Evolutionary conservation across 2,113 vertebrate genomes (phyloP).

Genomic region (Brachirus orientalis): DNA sequence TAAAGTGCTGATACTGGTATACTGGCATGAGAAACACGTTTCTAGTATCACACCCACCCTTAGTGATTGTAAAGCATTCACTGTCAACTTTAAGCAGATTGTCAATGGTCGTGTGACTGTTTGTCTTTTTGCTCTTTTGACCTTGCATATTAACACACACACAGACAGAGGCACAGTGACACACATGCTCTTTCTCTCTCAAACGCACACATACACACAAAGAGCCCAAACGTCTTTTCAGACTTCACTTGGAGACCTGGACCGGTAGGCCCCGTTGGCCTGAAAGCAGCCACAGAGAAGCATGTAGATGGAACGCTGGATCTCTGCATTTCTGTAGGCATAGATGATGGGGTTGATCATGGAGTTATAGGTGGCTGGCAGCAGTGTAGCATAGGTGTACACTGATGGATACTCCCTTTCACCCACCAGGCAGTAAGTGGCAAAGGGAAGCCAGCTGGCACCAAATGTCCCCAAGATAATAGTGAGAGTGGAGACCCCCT

Average conservation of each 20-base stretch:
- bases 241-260: conserved; percentile 96
- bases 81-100: conserved; percentile 75
- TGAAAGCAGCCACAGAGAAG: conserved; percentile 95
- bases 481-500: conserved; percentile 94
- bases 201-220: conserved; percentile 2
- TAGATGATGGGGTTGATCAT: conserved; percentile 99
- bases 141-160: conserved; percentile 4
- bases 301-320: conserved; percentile 94
- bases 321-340: conserved; percentile 96
- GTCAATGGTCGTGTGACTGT: conserved; percentile 60
- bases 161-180: not conserved
- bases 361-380: conserved; percentile 98
- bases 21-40: conserved; percentile 41
- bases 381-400: conserved; percentile 94
- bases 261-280: conserved; percentile 89
- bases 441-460: conserved; percentile 97
- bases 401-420: conserved; percentile 88
- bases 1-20: conserved; percentile 90
- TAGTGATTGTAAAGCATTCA: conserved; percentile 72
- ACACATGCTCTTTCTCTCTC: not conserved
- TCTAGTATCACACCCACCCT: conserved; percentile 30
- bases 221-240: conserved; percentile 49
- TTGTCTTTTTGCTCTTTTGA: conserved; percentile 49
- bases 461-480: conserved; percentile 96
- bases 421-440: conserved; percentile 95